phyloP scores from a whole-genome alignment of 2,797 vertebrate species.

The Brachyalestes nurse region DNA sequence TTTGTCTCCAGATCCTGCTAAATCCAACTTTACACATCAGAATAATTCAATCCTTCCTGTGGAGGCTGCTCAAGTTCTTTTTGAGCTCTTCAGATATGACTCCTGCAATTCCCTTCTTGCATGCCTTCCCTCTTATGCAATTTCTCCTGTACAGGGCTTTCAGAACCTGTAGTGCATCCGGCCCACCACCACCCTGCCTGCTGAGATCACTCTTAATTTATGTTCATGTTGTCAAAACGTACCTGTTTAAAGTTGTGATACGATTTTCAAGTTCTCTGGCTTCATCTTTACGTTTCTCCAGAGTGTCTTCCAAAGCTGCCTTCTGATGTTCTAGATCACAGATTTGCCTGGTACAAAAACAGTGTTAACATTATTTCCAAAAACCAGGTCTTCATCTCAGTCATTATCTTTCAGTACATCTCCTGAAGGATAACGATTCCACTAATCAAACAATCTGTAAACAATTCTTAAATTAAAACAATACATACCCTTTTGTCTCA shows the following conservation, averaged over 20 bases:
- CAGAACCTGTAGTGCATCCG: too few relatives aligned
- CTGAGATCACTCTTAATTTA: too few relatives aligned
- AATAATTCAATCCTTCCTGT: too few relatives aligned
- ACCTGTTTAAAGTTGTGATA: conserved; percentile 65
- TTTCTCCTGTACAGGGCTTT: too few relatives aligned
- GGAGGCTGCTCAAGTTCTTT: too few relatives aligned
- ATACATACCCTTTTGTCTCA: conserved; percentile 68
- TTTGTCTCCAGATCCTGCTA: too few relatives aligned
- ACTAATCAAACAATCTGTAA: neutral
- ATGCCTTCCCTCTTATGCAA: too few relatives aligned
- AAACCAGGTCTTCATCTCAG: neutral
- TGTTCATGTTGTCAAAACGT: neutral
- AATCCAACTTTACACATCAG: too few relatives aligned
- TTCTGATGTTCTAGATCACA: conserved; percentile 68
- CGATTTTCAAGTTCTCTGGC: conserved; percentile 61
- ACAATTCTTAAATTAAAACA: neutral
- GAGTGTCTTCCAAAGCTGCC: conserved; percentile 59
- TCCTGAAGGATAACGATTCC: too few relatives aligned
- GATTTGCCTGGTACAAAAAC: conserved; percentile 63
- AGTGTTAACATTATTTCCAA: conserved; percentile 14
- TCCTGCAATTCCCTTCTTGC: too few relatives aligned
- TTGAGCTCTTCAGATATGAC: too few relatives aligned
- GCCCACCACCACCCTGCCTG: too few relatives aligned
- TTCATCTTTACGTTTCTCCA: conserved; percentile 66
- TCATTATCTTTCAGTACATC: neutral